A percentile compares a stretch with the other conserved stretches of the same genome.
These are phyloP conservation scores for Lacanobia wlatinum DNA, from an alignment of 2,888 invertebrate genomes.

Conservation along the genomic window DNA sequence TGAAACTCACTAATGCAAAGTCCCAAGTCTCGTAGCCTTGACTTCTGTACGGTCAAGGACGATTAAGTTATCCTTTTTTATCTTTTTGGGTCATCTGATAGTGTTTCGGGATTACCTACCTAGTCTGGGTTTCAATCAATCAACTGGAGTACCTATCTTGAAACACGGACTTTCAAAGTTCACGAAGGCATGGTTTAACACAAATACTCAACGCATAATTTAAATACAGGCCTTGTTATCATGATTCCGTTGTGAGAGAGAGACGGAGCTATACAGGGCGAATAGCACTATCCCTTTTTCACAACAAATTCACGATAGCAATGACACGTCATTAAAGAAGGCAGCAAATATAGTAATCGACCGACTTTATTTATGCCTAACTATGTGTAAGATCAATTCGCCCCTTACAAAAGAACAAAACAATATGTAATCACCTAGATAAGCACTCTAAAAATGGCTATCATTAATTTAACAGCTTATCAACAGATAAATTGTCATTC, in stretches of 20 bases:
- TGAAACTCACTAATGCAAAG: constrained; percentile 15
- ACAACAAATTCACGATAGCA: too few species aligned
- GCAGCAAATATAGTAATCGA: neutral
- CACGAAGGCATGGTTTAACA: neutral
- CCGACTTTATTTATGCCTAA: neutral
- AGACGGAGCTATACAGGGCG: too few species aligned
- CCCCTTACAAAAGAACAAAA: neutral
- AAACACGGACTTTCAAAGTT: neutral
- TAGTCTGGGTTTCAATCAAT: constrained; percentile 3
- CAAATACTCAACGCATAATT: too few species aligned
- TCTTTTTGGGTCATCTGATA: constrained; percentile 1
- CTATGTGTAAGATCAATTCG: neutral
- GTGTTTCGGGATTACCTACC: neutral
- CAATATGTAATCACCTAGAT: neutral
- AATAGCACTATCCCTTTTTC: too few species aligned
- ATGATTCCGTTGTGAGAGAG: too few species aligned
- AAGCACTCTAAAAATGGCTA: neutral
- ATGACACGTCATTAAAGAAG: too few species aligned
- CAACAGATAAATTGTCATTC: constrained; percentile 29
- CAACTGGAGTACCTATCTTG: neutral
- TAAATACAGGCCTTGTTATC: too few species aligned
- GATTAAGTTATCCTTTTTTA: neutral
- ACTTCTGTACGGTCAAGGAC: constrained; percentile 8
- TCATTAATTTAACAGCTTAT: constrained; percentile 16
- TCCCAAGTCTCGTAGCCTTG: neutral